These are phyloP conservation scores for Notarius quadriscutis DNA, from an alignment of 2,113 vertebrate genomes.

Conservation along the genomic window DNA sequence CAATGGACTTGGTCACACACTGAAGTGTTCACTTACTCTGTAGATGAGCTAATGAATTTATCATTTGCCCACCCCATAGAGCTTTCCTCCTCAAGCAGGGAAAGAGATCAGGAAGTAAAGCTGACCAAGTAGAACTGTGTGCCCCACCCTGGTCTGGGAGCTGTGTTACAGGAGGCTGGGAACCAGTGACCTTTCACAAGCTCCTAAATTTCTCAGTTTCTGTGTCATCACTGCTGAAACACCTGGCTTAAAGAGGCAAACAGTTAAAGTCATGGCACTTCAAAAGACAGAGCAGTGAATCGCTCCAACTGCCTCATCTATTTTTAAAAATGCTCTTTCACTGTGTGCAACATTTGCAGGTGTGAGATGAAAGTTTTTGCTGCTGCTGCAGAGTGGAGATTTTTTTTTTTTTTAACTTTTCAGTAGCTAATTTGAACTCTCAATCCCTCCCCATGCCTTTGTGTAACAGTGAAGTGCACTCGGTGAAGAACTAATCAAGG, in stretches of 20 bases:
- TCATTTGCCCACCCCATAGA: background rate
- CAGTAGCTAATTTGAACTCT: background rate
- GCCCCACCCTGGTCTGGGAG: background rate
- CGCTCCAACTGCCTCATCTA: constrained; percentile 44
- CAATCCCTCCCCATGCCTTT: no score
- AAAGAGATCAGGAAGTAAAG: background rate
- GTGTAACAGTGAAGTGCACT: background rate
- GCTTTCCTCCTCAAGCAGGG: background rate
- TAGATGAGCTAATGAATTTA: background rate
- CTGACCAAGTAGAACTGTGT: background rate
- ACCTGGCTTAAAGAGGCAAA: constrained; percentile 30
- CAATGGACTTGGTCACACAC: background rate
- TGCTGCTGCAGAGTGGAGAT: background rate
- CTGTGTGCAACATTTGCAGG: constrained; percentile 36
- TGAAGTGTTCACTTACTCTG: background rate
- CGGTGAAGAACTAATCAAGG: background rate
- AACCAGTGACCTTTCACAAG: background rate
- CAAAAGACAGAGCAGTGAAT: constrained; percentile 27
- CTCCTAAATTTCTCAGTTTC: background rate
- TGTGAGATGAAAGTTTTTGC: constrained; percentile 29
- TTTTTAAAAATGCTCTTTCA: constrained; percentile 43
- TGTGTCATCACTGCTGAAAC: constrained; percentile 22
- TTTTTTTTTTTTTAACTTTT: constrained; percentile 15
- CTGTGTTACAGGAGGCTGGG: background rate
- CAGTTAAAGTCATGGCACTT: constrained; percentile 30